These are phyloP conservation scores for Rhea americana DNA, from an alignment of 2,113 vertebrate genomes.

Conservation along the genomic window DNA sequence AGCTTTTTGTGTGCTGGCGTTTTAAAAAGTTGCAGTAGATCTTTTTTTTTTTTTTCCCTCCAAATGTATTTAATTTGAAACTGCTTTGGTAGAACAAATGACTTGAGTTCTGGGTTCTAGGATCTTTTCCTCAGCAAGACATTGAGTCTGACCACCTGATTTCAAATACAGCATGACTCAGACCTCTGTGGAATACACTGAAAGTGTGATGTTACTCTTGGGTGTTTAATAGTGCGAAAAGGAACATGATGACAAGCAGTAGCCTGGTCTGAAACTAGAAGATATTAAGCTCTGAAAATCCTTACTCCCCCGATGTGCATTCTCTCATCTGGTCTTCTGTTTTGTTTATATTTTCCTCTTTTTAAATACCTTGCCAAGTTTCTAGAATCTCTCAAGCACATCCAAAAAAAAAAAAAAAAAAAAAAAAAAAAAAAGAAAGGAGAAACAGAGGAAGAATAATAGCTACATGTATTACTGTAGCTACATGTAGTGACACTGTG, in stretches of 20 bases:
- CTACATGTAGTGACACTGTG: neutral
- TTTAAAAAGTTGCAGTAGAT: neutral
- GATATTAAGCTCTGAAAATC: slow-evolving; percentile 14
- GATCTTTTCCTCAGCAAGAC: neutral
- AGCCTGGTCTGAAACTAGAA: slow-evolving; percentile 14
- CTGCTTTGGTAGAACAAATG: neutral
- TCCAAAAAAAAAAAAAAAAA: neutral
- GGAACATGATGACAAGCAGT: slow-evolving; percentile 1
- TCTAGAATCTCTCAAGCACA: neutral
- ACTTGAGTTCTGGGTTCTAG: neutral
- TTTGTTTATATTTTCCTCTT: slow-evolving; percentile 25
- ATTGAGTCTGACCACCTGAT: neutral
- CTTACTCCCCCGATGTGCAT: neutral
- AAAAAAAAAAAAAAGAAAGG: neutral
- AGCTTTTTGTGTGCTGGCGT: neutral
- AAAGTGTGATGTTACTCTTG: slow-evolving; percentile 2
- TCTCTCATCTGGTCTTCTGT: slow-evolving; percentile 15
- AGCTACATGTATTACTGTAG: neutral
- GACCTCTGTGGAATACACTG: neutral
- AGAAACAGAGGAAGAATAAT: neutral
- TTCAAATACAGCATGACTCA: neutral
- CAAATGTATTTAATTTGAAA: neutral
- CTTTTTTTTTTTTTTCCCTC: neutral
- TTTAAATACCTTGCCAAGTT: slow-evolving; percentile 3
- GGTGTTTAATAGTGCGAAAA: slow-evolving; percentile 20